Conservation (phyloP, 2,888 invertebrate species). For the Trissolcus japonicus region DNA sequence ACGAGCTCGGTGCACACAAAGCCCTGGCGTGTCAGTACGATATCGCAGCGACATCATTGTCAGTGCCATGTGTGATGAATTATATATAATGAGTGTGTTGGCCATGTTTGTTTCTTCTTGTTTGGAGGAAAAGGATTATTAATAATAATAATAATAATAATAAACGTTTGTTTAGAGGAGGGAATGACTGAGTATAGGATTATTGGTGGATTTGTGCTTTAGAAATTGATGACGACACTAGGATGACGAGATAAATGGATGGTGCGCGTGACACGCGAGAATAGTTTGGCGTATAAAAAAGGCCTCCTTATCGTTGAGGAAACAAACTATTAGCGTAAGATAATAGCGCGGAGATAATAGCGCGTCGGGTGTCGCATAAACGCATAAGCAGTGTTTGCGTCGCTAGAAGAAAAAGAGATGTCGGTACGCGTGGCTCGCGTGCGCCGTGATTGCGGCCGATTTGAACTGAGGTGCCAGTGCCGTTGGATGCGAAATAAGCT, state of each 20-base stretch:
- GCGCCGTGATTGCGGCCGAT: slow-evolving; percentile 27
- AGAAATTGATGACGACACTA: slow-evolving; percentile 8
- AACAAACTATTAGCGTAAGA: slow-evolving; percentile 73
- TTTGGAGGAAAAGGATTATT: too few species aligned
- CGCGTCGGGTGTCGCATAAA: slow-evolving; percentile 58
- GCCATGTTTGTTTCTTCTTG: too few species aligned
- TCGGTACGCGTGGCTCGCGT: slow-evolving; percentile 56
- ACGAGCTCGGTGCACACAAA: slow-evolving; percentile 22
- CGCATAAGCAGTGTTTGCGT: slow-evolving; percentile 54
- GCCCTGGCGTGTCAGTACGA: slow-evolving; percentile 8
- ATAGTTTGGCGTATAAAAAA: slow-evolving; percentile 55
- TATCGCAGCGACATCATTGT: slow-evolving; percentile 6
- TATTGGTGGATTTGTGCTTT: slow-evolving; percentile 12
- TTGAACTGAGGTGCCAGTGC: slow-evolving; percentile 15
- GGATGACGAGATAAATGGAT: slow-evolving; percentile 11
- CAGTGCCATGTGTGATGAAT: slow-evolving; percentile 19
- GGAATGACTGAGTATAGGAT: too few species aligned
- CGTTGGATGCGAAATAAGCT: not conserved
- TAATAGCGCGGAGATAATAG: slow-evolving; percentile 63
- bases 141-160: too few species aligned
- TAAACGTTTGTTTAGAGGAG: too few species aligned
- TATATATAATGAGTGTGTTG: slow-evolving; percentile 17
- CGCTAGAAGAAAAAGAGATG: slow-evolving; percentile 59
- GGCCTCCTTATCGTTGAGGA: slow-evolving; percentile 70
- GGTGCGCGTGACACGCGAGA: slow-evolving; percentile 53